Conservation (phyloP, 1,140 invertebrate species). For the Drosophila ohnishii region DNA sequence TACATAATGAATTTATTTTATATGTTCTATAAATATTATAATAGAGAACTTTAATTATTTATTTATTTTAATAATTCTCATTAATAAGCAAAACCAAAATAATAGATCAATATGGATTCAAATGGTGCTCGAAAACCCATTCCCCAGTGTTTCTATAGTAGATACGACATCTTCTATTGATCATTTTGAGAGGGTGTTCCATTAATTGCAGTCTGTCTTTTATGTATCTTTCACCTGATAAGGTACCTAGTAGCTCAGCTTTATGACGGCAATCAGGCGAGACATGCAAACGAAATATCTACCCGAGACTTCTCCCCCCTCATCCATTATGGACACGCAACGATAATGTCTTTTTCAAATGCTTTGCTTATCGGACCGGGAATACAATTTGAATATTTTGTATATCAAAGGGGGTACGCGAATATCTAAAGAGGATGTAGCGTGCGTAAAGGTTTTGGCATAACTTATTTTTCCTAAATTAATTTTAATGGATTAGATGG, state of each 20-base stretch:
- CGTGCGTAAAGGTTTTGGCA: slow-evolving; percentile 15
- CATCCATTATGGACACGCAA: slow-evolving; percentile 47
- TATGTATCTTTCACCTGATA: slow-evolving; percentile 31
- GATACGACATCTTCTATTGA: slow-evolving; percentile 14
- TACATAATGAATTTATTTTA: no score
- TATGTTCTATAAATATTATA: no score
- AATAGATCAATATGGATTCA: neutral
- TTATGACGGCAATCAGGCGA: slow-evolving; percentile 52
- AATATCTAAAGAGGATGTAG: slow-evolving; percentile 33
- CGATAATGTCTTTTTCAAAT: slow-evolving; percentile 44
- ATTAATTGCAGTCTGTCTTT: slow-evolving; percentile 22
- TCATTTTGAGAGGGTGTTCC: slow-evolving; percentile 6
- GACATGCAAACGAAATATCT: slow-evolving; percentile 56
- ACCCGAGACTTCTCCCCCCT: slow-evolving; percentile 10
- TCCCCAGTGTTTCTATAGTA: neutral
- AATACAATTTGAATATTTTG: slow-evolving; percentile 38
- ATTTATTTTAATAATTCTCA: no score
- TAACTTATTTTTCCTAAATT: slow-evolving; percentile 14
- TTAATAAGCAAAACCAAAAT: neutral
- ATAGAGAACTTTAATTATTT: no score
- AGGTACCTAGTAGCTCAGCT: slow-evolving; percentile 14
- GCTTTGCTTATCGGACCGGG: slow-evolving; percentile 47
- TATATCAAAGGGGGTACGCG: neutral
- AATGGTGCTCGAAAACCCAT: neutral
- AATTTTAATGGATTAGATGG: slow-evolving; percentile 21